Conservation (phyloP, 2,113 vertebrate species). For the Oryzias melastigma region DNA sequence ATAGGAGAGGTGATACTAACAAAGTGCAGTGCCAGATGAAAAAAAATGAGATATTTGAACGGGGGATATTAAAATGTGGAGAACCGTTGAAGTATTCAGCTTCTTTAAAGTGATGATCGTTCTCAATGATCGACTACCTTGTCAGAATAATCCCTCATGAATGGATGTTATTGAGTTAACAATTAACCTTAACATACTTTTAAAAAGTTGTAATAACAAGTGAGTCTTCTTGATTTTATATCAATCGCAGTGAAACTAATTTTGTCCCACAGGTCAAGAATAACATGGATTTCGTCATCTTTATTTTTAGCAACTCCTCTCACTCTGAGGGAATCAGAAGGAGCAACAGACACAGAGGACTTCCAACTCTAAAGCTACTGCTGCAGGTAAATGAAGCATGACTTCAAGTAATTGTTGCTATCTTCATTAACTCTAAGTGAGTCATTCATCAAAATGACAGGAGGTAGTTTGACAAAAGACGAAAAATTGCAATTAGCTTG, state of each 20-base stretch:
- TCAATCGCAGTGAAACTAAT: background rate
- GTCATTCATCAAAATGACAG: slow-evolving; percentile 1
- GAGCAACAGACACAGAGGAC: background rate
- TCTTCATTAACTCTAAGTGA: slow-evolving; percentile 9
- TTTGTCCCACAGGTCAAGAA: background rate
- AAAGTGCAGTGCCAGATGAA: background rate
- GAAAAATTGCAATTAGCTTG: too few species aligned
- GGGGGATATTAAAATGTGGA: background rate
- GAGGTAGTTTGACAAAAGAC: background rate
- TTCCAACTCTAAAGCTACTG: background rate
- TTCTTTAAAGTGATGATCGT: slow-evolving; percentile 1
- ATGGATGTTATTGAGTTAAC: too few species aligned
- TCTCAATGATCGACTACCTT: background rate
- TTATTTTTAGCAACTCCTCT: background rate
- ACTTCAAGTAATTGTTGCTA: slow-evolving; percentile 11
- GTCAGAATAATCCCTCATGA: too few species aligned
- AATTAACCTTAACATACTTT: too few species aligned
- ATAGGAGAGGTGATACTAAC: background rate
- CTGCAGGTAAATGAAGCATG: slow-evolving; percentile 2
- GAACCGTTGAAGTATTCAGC: background rate
- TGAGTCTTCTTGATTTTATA: background rate
- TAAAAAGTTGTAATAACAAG: background rate
- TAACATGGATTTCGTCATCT: background rate
- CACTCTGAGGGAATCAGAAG: background rate
- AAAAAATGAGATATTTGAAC: background rate